phyloP scores from a whole-genome alignment of 2,888 invertebrate species.

The Bombyx huttoni region DNA sequence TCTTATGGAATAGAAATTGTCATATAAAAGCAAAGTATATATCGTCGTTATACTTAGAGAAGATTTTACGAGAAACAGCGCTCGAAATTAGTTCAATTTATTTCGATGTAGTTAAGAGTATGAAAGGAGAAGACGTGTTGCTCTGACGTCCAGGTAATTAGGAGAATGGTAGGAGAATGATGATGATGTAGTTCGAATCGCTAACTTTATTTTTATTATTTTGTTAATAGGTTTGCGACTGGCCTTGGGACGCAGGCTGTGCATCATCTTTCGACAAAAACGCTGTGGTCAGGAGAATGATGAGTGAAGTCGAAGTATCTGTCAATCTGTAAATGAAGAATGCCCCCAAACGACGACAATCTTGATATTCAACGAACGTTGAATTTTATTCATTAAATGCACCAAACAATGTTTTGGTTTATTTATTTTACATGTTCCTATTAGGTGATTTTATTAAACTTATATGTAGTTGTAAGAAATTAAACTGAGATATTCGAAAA shows the following conservation, averaged over 20 bases:
- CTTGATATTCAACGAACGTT: neutral
- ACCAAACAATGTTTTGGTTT: neutral
- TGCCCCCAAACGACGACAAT: neutral
- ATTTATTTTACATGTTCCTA: neutral
- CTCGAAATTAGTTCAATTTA: too few species aligned
- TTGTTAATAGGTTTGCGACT: conserved; percentile 39
- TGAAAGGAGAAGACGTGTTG: too few species aligned
- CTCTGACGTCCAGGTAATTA: too few species aligned
- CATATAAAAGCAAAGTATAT: too few species aligned
- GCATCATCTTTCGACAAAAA: conserved; percentile 24
- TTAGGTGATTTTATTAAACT: neutral
- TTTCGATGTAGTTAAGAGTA: too few species aligned
- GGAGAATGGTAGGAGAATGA: too few species aligned
- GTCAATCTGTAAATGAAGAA: neutral
- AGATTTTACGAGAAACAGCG: too few species aligned
- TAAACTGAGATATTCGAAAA: neutral
- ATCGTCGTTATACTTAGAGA: too few species aligned
- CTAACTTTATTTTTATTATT: neutral
- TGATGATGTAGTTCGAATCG: neutral
- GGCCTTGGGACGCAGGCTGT: conserved; percentile 32
- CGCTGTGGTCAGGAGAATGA: conserved; percentile 8
- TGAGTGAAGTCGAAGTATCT: conserved; percentile 1
- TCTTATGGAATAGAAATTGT: too few species aligned
- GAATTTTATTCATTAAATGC: neutral
- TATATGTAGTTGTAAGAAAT: neutral